A percentile compares a stretch with the other conserved stretches of the same genome.
Evolutionary conservation across 2,888 invertebrate genomes (phyloP).

Genomic region (Plebejus melissa): DNA sequence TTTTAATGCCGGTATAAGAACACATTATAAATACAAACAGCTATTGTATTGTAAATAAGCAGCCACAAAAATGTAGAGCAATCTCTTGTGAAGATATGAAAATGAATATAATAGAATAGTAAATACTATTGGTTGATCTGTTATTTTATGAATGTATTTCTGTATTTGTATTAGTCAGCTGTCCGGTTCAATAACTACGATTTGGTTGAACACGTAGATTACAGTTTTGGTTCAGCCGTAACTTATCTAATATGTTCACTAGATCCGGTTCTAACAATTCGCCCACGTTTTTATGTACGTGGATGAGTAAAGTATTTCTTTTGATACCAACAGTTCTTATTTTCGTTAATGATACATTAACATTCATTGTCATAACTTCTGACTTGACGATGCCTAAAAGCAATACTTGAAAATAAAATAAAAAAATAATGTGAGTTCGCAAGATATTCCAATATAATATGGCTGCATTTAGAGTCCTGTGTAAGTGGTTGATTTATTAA

Average conservation of each 20-base stretch:
- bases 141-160: background rate
- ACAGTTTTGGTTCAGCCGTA: background rate
- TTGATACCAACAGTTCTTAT: background rate
- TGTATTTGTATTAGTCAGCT: background rate
- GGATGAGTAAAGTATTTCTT: background rate
- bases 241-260: slow-evolving; percentile 9
- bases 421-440: too few species aligned
- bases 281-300: background rate
- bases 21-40: too few species aligned
- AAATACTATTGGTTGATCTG: background rate
- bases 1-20: background rate
- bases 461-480: too few species aligned
- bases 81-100: background rate
- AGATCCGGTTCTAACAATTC: background rate
- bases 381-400: too few species aligned
- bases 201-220: slow-evolving; percentile 11
- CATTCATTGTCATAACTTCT: too few species aligned
- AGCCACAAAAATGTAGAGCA: background rate
- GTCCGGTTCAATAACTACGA: background rate
- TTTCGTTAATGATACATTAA: background rate
- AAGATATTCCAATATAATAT: too few species aligned
- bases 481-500: too few species aligned
- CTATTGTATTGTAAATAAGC: background rate
- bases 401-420: too few species aligned
- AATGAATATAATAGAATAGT: background rate